Base-by-base conservation (phyloP, 2,797 vertebrate genomes). In the Austrolebias charrua region DNA sequence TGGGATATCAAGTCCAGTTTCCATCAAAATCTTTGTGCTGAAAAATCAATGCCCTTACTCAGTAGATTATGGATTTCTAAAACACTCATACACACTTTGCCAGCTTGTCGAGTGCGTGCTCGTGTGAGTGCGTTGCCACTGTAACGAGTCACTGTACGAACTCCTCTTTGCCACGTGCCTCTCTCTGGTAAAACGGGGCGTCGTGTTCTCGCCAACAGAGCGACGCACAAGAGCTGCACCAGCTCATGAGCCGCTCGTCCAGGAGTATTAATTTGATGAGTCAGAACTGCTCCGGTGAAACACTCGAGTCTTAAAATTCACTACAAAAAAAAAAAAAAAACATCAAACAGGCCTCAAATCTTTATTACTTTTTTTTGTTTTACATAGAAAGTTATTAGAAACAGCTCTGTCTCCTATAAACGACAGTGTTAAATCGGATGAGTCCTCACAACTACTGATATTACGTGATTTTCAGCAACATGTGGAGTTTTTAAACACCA, bases 41-140 rank as follows among this genome's bases (percentile, higher is more conserved):
- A 56, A 79, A 85, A 90, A 89, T 85, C 86, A 82, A 85, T 88
- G 76, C 76, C 78, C 76, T 74, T 81, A 78, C 79, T 87, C 66
- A 75, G 75, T 86, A 82, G 80, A 78, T 86, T 89, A 89, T 88
- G 81, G 84, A 89, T 88, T 78, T 85, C 63, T 77, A 72, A 62
- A 83, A 79, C 79, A 78, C 83, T 86, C 84, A 70, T 69, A 83
- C 75, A 74, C 80, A 66, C 77, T 62, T 69, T 77, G 72, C 68
- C 73, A 74, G 77, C 59, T 80, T 52, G 63, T 75, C 9, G 53
- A 77, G 71, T 81, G 72, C 71, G 72, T 71, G 45, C 31, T 48
- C 55, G 49, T 50, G 42, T 49, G 20, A 46, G 55, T 52, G 45
- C 50, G 71, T 63, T 81, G 78, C 69, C 59, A 81, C 71, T 77